Evolutionary conservation across 2,888 invertebrate species (phyloP).

Genomic region (Suillia variegata): DNA sequence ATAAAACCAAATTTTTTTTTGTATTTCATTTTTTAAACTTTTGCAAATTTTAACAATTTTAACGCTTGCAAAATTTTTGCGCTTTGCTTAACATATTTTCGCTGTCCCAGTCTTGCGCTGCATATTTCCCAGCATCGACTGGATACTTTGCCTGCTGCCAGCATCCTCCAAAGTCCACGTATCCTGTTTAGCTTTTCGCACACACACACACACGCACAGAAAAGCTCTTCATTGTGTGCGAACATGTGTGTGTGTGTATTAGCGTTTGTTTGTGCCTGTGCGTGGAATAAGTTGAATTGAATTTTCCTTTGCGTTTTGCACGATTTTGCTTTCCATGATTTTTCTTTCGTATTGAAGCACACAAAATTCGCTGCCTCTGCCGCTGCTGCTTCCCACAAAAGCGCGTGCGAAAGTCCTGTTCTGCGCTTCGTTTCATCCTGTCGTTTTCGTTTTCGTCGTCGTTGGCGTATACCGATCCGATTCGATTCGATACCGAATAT

Average conservation of each 20-base stretch:
- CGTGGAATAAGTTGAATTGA: conserved; percentile 10
- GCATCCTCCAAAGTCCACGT: background rate
- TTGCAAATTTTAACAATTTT: too few relatives aligned
- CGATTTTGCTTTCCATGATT: background rate
- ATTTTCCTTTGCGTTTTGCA: conserved; percentile 6
- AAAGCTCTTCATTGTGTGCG: background rate
- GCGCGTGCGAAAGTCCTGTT: conserved; percentile 9
- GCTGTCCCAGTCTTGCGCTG: too few relatives aligned
- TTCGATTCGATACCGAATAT: background rate
- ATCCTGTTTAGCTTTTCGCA: background rate
- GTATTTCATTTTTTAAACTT: too few relatives aligned
- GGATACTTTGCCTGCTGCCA: too few relatives aligned
- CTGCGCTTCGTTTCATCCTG: too few relatives aligned
- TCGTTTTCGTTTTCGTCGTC: conserved; percentile 16
- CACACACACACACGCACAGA: conserved; percentile 1
- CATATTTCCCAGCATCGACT: conserved; percentile 19
- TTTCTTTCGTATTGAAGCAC: too few relatives aligned
- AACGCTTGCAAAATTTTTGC: too few relatives aligned
- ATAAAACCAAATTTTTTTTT: too few relatives aligned
- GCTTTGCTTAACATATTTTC: too few relatives aligned
- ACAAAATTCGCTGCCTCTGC: too few relatives aligned
- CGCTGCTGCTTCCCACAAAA: conserved; percentile 12
- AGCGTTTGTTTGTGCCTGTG: background rate
- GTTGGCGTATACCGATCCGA: conserved; percentile 15
- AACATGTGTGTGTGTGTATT: background rate